Evolutionary conservation across 2,797 vertebrate genomes (phyloP), one percentile per base, ranked within the genome.

Genomic region (Caiman crocodilus): DNA sequence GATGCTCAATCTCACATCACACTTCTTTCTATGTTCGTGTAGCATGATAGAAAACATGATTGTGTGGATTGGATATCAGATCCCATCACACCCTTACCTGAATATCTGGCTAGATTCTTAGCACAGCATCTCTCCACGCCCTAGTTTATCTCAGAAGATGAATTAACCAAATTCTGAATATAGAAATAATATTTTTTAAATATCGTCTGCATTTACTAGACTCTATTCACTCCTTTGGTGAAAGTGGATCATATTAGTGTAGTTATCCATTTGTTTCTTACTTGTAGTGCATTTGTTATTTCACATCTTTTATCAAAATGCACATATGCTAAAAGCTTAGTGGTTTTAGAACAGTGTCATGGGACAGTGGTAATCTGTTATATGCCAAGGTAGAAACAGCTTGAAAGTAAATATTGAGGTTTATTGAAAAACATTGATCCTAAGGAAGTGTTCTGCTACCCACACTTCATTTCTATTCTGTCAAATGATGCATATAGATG

Each of bases 401-500:
- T 42, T 87, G 87, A 90, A 96, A 95, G 60, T 59, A 96, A 76
- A 77, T 83, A 59, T 65, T 67, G 9, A 95, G 50, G 61, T 32
- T 94, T 88, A 85, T 80, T 93, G 69, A 85, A 64, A 95, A 95
- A 93, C 88, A 58, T 16, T 71, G 76, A 59, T 94, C n/a, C 21
- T 91, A 88, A 81, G 84, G 90, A 95, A 94, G 75, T 81, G 17
- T 90, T 94, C 88, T 91, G 69, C 89, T 82, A 35, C 23, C 92
- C 61, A 77, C 50, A 85, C 83, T 94, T 94, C 42, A 92, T 91
- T 96, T 96, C 75, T 94, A 8, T 82, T 80, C 12, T 82, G 76
- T 81, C 92, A 95, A 96, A 94, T 79, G 61, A 90, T 84, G 85
- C 87, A 83, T 91, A 77, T 56, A 95, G 89, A 96, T 91, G 42